Percentiles rank a stretch among this genome's conserved stretches.
Evolutionary conservation across 2,888 invertebrate genomes (phyloP).

Genomic region (Tetropium fuscum): DNA sequence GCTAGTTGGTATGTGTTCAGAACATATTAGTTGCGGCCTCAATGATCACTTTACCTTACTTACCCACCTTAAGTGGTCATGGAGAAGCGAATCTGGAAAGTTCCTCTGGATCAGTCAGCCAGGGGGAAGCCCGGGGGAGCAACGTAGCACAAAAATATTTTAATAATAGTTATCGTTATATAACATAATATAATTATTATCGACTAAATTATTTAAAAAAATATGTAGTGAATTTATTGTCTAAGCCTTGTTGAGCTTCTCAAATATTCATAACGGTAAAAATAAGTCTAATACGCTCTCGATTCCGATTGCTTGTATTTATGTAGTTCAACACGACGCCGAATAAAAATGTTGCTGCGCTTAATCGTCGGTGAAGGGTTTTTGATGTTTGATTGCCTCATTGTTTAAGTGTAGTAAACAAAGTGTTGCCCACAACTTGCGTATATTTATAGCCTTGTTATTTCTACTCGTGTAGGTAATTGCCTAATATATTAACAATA

Average conservation of each 20-base stretch:
- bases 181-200: no score
- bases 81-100: no score
- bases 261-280: conserved; percentile 18
- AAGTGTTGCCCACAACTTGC: neutral
- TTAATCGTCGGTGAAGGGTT: neutral
- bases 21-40: no score
- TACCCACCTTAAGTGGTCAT: no score
- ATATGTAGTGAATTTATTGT: no score
- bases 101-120: no score
- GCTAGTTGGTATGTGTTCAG: no score
- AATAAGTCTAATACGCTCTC: neutral
- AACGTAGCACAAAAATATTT: no score
- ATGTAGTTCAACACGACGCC: conserved; percentile 7
- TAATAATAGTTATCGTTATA: no score
- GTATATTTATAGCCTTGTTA: neutral
- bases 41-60: no score
- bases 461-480: neutral
- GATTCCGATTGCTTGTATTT: conserved; percentile 8
- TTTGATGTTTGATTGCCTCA: conserved; percentile 7
- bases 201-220: no score
- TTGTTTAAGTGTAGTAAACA: neutral
- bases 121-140: no score
- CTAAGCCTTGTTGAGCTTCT: neutral
- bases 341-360: neutral
- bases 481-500: neutral